These are phyloP conservation scores for Chloroclystis v-ata DNA, from an alignment of 2,888 invertebrate genomes.

Conservation along the genomic window DNA sequence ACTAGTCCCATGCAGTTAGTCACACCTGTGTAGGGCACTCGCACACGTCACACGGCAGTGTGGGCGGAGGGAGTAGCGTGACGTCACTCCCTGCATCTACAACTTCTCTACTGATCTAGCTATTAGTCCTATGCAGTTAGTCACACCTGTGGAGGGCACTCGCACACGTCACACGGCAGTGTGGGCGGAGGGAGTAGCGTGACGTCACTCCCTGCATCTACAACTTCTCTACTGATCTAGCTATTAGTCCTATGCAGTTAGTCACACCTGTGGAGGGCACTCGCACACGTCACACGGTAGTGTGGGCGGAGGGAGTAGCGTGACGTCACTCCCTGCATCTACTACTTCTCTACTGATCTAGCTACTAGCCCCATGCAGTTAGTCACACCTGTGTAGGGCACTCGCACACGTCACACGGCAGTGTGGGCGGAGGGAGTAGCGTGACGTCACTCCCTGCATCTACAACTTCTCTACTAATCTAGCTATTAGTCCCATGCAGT, in stretches of 20 bases:
- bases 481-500: too few species aligned
- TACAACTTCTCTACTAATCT: too few species aligned
- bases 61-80: too few species aligned
- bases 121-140: background rate
- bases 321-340: background rate
- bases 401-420: background rate
- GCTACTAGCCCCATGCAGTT: background rate
- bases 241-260: background rate
- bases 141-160: background rate
- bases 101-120: background rate
- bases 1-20: too few species aligned
- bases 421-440: background rate
- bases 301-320: background rate
- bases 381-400: slow-evolving; percentile 54
- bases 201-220: background rate
- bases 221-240: background rate
- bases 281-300: slow-evolving; percentile 17
- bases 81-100: too few species aligned
- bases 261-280: slow-evolving; percentile 13
- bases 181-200: background rate
- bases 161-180: background rate
- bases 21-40: too few species aligned
- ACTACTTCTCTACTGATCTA: background rate
- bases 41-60: too few species aligned
- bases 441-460: too few species aligned